Evolutionary conservation across 2,113 vertebrate genomes (phyloP), one percentile per base, ranked within the genome.

Genomic region (Cinclus cinclus): DNA sequence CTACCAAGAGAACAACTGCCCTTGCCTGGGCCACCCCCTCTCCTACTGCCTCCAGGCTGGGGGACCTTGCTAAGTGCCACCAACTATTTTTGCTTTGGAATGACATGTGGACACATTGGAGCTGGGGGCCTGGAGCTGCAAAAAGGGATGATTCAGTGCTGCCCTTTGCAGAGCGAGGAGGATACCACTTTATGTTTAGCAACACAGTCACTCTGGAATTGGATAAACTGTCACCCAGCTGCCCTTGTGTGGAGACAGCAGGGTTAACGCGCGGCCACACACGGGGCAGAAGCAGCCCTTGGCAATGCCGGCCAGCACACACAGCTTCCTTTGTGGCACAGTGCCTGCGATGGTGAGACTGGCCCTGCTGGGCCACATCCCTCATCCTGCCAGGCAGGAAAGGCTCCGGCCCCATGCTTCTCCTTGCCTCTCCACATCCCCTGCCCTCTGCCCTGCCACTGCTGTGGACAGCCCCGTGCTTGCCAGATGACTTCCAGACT

Each of bases 351-450:
- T 10, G 15, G 82, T 67, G 88, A 70, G 82, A 37, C 92, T 25
- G 69, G 42, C 56, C 85, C 85, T 67, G 74, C 74, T 4, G 18
- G 69, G 52, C 60, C 81, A 89, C 88, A 87, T 63, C 94, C 88
- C 70, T 84, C 82, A 93, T 91, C 93, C 90, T 90, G 93, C 85
- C 35, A 15, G 52, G 79, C 94, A 93, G 94, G 93, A 94, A 95
- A 93, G 65, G 76, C 86, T 62, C 88, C 0, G 0, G 74, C 33
- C 56, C 27, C 7, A 1, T 0, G 1, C 70, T 77, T 69, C 77
- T 92, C 73, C 83, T 89, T 14, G 0, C 65, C 39, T 55, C 69
- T 64, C 68, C 0, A 2, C 6, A 5, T 81, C 89, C 71, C 56
- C 77, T 94, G 76, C 77, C 91, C 91, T 88, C 85, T 84, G 78